These are phyloP conservation scores for Ephialtes manifestator DNA, from an alignment of 2,888 invertebrate species.

Conservation along the genomic window DNA sequence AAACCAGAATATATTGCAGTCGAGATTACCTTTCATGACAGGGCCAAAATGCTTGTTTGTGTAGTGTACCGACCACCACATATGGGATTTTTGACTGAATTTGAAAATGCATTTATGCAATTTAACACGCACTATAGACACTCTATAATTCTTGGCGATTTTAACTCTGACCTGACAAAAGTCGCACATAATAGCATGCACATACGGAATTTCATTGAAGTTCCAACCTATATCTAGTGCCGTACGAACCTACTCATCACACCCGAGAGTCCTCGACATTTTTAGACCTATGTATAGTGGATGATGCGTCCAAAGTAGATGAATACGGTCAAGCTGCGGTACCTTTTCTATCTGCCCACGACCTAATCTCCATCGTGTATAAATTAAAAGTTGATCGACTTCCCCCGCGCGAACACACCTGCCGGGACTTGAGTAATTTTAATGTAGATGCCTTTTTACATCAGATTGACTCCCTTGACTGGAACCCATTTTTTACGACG, in stretches of 20 bases:
- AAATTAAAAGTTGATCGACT: no score
- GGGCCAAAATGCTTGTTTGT: not conserved
- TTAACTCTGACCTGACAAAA: conserved; percentile 3
- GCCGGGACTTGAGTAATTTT: no score
- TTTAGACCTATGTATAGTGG: conserved; percentile 14
- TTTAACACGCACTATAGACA: not conserved
- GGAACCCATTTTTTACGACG: no score
- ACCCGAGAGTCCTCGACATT: not conserved
- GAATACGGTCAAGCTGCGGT: no score
- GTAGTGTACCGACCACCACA: conserved; percentile 5
- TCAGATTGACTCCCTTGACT: no score
- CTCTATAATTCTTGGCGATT: conserved; percentile 1
- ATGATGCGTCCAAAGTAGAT: no score
- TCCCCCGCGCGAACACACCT: no score
- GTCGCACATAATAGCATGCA: conserved; percentile 10
- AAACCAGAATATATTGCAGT: conserved; percentile 14
- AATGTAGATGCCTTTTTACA: no score
- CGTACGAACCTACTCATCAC: not conserved
- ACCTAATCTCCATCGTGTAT: no score
- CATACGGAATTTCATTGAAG: conserved; percentile 6
- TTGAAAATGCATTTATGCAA: conserved; percentile 3
- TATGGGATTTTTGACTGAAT: not conserved
- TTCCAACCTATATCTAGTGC: not conserved
- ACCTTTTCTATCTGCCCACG: no score
- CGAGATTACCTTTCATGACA: not conserved